Evolutionary conservation across 1,140 invertebrate species (phyloP).

Genomic region (Zophobas morio): DNA sequence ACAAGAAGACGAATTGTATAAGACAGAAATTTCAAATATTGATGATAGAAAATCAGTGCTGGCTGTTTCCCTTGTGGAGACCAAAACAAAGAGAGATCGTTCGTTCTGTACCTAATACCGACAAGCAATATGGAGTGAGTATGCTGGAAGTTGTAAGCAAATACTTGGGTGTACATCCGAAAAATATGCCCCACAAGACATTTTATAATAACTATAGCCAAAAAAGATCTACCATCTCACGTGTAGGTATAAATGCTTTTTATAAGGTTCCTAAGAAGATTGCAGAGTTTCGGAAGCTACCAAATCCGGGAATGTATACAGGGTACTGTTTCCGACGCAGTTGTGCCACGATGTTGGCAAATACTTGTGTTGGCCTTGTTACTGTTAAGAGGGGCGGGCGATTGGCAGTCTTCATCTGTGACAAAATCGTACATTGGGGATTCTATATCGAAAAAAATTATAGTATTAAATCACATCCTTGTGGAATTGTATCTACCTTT

Average conservation of each 20-base stretch:
- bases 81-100: no score
- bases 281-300: not conserved
- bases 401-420: slow-evolving; percentile 8
- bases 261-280: slow-evolving; percentile 15
- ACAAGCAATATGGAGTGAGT: not conserved
- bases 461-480: not conserved
- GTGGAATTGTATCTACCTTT: no score
- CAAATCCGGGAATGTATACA: slow-evolving; percentile 23
- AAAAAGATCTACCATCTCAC: not conserved
- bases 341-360: not conserved
- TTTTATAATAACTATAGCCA: not conserved
- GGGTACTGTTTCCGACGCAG: slow-evolving; percentile 15
- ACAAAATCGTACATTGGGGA: slow-evolving; percentile 2
- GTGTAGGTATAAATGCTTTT: not conserved
- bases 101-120: no score
- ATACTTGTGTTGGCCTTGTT: not conserved
- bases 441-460: slow-evolving; percentile 1
- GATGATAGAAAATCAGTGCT: no score
- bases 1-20: no score
- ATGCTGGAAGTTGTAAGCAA: not conserved
- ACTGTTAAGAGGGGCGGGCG: slow-evolving; percentile 3
- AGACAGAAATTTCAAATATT: no score
- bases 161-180: not conserved
- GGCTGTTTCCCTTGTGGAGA: no score
- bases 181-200: not conserved